phyloP scores from a whole-genome alignment of 2,888 invertebrate genomes.

The Rhamphomyia laevipes region DNA sequence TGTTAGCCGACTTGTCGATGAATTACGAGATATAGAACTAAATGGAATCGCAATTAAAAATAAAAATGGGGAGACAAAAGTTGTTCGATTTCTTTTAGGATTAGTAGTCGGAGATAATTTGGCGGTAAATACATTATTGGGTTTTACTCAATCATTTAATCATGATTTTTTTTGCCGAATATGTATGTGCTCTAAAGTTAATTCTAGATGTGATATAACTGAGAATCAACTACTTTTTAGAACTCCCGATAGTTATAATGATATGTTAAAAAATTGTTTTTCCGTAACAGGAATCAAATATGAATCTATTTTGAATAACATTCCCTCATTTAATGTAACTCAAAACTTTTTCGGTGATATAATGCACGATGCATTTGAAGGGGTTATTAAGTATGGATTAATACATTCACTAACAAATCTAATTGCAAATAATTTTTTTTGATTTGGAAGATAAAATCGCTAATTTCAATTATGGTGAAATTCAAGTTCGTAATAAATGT shows the following conservation, averaged over 20 bases:
- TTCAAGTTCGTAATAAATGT: not conserved
- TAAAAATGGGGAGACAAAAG: too few relatives aligned
- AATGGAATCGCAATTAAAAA: too few relatives aligned
- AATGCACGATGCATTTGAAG: not conserved
- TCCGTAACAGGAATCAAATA: conserved; percentile 1
- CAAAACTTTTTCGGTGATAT: too few relatives aligned
- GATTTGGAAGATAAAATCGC: not conserved
- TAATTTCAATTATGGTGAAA: not conserved
- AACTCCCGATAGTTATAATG: not conserved
- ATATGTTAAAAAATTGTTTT: not conserved
- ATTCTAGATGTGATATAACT: not conserved
- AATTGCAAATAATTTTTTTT: not conserved
- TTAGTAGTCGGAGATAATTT: not conserved
- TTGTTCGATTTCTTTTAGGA: not conserved
- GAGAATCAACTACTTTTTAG: not conserved
- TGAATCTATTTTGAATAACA: not conserved
- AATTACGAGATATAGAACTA: too few relatives aligned
- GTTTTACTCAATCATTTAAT: not conserved
- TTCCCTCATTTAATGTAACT: not conserved
- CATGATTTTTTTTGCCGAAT: not conserved
- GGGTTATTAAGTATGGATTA: not conserved
- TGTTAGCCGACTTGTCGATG: too few relatives aligned
- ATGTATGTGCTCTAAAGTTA: not conserved
- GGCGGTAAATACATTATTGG: not conserved
- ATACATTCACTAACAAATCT: not conserved